A percentile compares a stretch with the other conserved stretches of the same genome.
These are phyloP conservation scores for Callaeas wilsoni DNA, from an alignment of 2,113 vertebrate genomes.

Conservation along the genomic window DNA sequence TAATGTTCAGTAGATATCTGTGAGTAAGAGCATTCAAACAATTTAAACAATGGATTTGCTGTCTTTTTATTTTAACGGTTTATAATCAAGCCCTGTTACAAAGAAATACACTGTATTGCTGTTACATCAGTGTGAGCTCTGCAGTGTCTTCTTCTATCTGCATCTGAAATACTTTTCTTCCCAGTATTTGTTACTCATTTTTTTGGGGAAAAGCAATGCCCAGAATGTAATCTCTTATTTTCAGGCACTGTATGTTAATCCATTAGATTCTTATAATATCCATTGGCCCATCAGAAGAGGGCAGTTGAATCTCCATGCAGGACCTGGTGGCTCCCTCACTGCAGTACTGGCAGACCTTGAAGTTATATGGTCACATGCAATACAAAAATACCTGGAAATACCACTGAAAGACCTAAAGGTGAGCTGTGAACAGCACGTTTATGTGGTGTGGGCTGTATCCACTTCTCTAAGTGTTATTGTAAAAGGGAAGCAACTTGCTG, in stretches of 20 bases:
- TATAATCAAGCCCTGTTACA: neutral
- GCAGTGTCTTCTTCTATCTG: neutral
- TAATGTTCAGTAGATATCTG: neutral
- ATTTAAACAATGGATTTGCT: neutral
- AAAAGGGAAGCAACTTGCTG: neutral
- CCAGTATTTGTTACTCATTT: neutral
- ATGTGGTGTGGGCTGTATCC: neutral
- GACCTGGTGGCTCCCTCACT: constrained; percentile 88
- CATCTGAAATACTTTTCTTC: neutral
- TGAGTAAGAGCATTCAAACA: neutral
- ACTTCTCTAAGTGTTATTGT: neutral
- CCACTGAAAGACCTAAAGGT: constrained; percentile 98
- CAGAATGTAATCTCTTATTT: neutral
- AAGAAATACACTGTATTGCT: neutral
- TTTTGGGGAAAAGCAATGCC: neutral
- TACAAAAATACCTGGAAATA: constrained; percentile 95
- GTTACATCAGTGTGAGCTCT: neutral
- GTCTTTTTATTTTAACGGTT: neutral
- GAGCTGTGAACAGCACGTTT: neutral
- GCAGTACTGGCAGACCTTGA: constrained; percentile 90
- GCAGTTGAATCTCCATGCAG: constrained; percentile 86
- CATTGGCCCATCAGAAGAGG: constrained; percentile 93
- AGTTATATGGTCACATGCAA: constrained; percentile 89
- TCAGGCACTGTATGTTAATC: constrained; percentile 90
- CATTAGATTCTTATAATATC: constrained; percentile 86